phyloP scores from a whole-genome alignment of 2,888 invertebrate species.

The Himalopsyche tibetana region DNA sequence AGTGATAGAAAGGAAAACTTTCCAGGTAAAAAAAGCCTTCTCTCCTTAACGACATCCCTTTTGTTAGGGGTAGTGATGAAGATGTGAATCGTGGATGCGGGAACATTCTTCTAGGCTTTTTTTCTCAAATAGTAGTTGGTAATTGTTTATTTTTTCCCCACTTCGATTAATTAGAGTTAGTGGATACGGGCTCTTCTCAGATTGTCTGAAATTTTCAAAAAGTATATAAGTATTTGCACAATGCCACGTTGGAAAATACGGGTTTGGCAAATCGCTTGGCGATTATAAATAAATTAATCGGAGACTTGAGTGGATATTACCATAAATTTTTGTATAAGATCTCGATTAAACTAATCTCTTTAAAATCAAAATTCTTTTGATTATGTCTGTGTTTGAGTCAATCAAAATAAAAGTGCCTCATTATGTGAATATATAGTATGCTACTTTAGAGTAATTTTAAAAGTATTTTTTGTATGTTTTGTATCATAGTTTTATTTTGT shows the following conservation, averaged over 20 bases:
- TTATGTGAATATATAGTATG: too few species aligned
- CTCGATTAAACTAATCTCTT: too few species aligned
- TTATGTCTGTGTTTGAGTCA: too few species aligned
- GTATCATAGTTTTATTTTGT: too few species aligned
- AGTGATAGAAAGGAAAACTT: conserved; percentile 22
- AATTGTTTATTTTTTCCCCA: conserved; percentile 37
- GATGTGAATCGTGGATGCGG: conserved; percentile 13
- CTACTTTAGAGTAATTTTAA: too few species aligned
- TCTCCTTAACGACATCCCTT: conserved; percentile 7
- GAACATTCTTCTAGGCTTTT: conserved; percentile 18
- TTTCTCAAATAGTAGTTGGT: not conserved
- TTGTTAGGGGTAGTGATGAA: conserved; percentile 17
- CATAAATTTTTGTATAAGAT: too few species aligned
- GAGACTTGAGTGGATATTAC: too few species aligned
- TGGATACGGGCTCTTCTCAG: not conserved
- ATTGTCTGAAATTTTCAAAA: not conserved
- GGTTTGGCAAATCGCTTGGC: not conserved
- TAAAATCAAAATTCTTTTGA: too few species aligned
- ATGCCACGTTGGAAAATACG: not conserved
- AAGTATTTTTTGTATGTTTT: too few species aligned
- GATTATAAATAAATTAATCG: too few species aligned
- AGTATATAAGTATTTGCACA: not conserved
- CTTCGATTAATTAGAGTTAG: conserved; percentile 24
- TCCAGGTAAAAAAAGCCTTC: conserved; percentile 28
- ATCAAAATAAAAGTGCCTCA: too few species aligned